Evolutionary conservation across 2,888 invertebrate genomes (phyloP).

Genomic region (Lepidocyrtoides sp.): DNA sequence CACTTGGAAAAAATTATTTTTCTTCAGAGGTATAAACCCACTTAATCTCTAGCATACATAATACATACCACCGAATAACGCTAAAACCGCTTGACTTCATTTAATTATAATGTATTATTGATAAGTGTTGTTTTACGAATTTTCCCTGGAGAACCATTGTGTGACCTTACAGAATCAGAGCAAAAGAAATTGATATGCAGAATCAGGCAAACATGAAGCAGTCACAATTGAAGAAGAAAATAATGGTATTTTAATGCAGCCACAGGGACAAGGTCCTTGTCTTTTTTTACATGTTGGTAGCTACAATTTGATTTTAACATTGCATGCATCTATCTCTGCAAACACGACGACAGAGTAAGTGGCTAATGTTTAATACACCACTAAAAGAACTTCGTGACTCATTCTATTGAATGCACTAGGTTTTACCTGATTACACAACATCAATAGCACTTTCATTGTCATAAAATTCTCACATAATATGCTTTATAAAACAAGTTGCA

Average conservation of each 20-base stretch:
- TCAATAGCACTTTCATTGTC: slow-evolving; percentile 59
- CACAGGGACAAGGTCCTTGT: slow-evolving; percentile 67
- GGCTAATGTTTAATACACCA: too few relatives aligned
- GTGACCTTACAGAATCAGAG: slow-evolving; percentile 63
- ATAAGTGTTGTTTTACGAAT: background rate
- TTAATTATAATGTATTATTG: background rate
- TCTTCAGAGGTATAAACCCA: background rate
- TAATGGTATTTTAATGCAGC: slow-evolving; percentile 33
- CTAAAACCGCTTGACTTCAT: slow-evolving; percentile 14
- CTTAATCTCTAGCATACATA: background rate
- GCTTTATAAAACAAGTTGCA: too few relatives aligned
- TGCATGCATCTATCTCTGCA: too few relatives aligned
- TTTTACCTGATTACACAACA: slow-evolving; percentile 48
- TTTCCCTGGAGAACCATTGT: slow-evolving; percentile 72
- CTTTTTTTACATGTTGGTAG: slow-evolving; percentile 43
- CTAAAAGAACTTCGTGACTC: background rate
- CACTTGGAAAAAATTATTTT: background rate
- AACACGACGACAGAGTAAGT: too few relatives aligned
- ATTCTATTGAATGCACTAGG: background rate
- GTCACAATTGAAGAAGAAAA: slow-evolving; percentile 9
- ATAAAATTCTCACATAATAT: slow-evolving; percentile 58
- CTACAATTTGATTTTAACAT: background rate
- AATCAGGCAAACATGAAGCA: background rate
- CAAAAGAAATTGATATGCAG: slow-evolving; percentile 9
- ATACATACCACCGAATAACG: slow-evolving; percentile 14